Evolutionary conservation across 1,140 invertebrate species (phyloP).

Genomic region (Globodera ellingtonae): DNA sequence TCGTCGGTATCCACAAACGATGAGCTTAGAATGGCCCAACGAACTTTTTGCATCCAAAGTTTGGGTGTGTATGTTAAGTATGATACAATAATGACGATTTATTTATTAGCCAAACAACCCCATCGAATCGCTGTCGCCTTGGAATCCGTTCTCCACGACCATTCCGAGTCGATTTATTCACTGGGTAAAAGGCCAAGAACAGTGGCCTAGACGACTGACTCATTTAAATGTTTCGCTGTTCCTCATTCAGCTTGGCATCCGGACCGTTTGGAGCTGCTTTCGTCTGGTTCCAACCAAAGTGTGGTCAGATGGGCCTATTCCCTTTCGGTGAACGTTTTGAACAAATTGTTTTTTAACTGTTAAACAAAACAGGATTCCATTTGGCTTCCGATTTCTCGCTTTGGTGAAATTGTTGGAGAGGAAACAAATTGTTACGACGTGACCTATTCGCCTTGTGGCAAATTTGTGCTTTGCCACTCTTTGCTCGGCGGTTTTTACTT

Average conservation of each 20-base stretch:
- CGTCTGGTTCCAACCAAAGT: background rate
- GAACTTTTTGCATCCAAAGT: conserved; percentile 1
- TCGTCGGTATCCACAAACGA: background rate
- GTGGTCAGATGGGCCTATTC: conserved; percentile 81
- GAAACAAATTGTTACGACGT: conserved; percentile 88
- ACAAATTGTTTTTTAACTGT: background rate
- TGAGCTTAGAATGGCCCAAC: background rate
- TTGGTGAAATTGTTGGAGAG: conserved; percentile 83
- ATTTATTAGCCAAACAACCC: background rate
- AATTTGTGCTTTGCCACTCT: conserved; percentile 79
- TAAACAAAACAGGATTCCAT: conserved; percentile 67
- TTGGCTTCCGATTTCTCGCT: conserved; percentile 77
- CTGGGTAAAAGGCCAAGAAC: conserved; percentile 76
- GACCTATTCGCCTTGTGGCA: conserved; percentile 76
- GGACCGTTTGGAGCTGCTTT: conserved; percentile 72
- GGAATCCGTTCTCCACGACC: conserved; percentile 85
- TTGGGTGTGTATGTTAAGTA: background rate
- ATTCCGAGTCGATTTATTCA: conserved; percentile 91
- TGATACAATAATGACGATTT: no score
- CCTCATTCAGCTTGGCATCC: conserved; percentile 71
- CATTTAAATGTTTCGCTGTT: conserved; percentile 76
- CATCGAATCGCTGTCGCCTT: conserved; percentile 70
- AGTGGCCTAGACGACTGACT: conserved; percentile 44
- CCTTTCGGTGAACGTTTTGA: conserved; percentile 3
- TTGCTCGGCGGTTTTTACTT: conserved; percentile 90